phyloP scores from a whole-genome alignment of 2,113 vertebrate genomes.

The Heliornis fulica region DNA sequence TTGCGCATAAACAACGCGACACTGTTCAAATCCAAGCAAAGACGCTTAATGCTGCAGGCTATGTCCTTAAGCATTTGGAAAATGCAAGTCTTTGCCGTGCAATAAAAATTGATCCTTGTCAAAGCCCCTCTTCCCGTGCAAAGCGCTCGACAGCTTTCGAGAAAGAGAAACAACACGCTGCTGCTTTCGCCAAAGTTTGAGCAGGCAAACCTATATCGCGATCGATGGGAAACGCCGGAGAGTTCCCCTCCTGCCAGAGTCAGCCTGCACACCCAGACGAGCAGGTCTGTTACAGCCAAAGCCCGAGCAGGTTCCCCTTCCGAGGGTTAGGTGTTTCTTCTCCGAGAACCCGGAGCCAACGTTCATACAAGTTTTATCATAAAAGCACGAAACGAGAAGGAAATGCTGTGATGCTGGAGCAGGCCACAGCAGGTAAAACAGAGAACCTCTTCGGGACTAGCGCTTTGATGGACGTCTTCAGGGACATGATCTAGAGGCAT shows the following conservation, averaged over 20 bases:
- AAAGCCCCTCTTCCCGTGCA: slow-evolving; percentile 29
- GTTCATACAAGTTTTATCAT: background rate
- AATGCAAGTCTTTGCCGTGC: slow-evolving; percentile 39
- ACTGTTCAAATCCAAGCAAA: slow-evolving; percentile 54
- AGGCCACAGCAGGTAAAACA: slow-evolving; percentile 62
- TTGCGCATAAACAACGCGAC: slow-evolving; percentile 27
- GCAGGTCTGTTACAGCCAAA: background rate
- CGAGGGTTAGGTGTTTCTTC: background rate
- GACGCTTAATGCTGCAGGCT: slow-evolving; percentile 42
- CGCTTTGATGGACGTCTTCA: slow-evolving; percentile 48
- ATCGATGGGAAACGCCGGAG: background rate
- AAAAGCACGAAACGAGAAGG: background rate
- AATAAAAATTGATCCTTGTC: slow-evolving; percentile 14
- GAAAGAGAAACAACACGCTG: background rate
- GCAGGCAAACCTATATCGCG: background rate
- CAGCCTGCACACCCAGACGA: background rate
- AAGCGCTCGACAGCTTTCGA: background rate
- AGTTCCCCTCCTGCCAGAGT: background rate
- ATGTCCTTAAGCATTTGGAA: slow-evolving; percentile 50
- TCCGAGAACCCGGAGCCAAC: background rate
- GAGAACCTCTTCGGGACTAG: slow-evolving; percentile 15
- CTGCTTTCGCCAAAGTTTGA: slow-evolving; percentile 16
- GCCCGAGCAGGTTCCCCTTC: background rate
- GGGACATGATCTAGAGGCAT: slow-evolving; percentile 29
- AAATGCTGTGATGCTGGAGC: background rate